Conservation (phyloP, 2,113 vertebrate genomes). For the Litocranius walleri region DNA sequence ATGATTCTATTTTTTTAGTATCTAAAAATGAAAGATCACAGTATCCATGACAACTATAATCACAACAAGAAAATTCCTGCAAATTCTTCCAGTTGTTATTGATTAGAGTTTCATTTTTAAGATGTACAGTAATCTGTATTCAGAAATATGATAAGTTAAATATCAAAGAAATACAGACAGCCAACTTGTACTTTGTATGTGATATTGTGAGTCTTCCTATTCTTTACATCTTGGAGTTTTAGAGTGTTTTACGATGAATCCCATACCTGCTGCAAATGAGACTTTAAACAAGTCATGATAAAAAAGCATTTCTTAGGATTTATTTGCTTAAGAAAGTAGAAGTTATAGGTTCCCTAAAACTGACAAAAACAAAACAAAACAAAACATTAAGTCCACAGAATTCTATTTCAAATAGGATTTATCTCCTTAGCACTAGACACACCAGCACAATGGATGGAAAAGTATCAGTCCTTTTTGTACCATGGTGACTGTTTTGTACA, state of each 20-base stretch:
- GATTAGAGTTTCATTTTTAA: neutral
- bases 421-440: neutral
- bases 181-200: neutral
- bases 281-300: neutral
- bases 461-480: neutral
- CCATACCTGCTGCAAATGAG: neutral
- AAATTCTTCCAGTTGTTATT: neutral
- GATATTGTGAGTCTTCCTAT: neutral
- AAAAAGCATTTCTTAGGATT: neutral
- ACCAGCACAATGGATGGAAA: neutral
- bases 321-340: neutral
- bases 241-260: neutral
- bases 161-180: neutral
- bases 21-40: neutral
- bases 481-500: accelerated
- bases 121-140: neutral
- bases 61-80: neutral
- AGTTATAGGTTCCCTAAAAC: neutral
- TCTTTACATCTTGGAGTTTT: neutral
- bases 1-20: neutral
- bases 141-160: neutral
- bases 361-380: neutral
- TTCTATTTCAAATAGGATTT: neutral
- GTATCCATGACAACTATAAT: neutral
- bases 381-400: neutral